Conservation (phyloP, 2,888 invertebrate species). For the Lydus trimaculatus region DNA sequence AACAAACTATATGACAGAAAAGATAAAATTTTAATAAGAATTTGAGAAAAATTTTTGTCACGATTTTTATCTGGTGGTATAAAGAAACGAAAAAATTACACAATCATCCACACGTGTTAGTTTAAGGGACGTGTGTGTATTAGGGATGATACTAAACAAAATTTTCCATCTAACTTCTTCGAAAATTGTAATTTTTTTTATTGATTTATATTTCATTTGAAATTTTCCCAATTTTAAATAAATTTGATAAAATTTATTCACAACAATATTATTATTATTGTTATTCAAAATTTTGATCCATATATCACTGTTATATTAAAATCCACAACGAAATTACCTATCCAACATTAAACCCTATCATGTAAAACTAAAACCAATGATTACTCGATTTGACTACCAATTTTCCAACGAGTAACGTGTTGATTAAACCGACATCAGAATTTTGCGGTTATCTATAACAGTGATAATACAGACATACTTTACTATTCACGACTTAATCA, state of each 20-base stretch:
- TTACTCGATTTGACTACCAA: conserved; percentile 3
- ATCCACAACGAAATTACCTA: not conserved
- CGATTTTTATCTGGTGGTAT: not conserved
- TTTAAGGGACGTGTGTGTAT: not conserved
- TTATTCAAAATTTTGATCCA: not conserved
- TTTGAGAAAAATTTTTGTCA: not conserved
- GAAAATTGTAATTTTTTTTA: not conserved
- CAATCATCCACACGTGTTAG: conserved; percentile 6
- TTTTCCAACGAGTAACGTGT: conserved; percentile 1
- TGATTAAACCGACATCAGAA: conserved; percentile 7
- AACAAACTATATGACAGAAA: not conserved
- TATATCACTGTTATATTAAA: not conserved
- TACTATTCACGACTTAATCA: not conserved
- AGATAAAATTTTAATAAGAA: not conserved
- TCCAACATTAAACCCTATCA: not conserved
- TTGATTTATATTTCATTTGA: not conserved
- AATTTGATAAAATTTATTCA: not conserved
- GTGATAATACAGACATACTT: conserved; percentile 1
- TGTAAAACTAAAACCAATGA: not conserved
- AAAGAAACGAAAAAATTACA: not conserved
- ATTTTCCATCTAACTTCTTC: not conserved
- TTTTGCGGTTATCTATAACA: not conserved
- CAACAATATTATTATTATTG: not conserved
- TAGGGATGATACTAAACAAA: not conserved
- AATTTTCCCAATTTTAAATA: not conserved